A percentile compares a stretch with the other conserved stretches of the same genome.
phyloP scores from a whole-genome alignment of 2,113 vertebrate species.

The Coturnix japonica region DNA sequence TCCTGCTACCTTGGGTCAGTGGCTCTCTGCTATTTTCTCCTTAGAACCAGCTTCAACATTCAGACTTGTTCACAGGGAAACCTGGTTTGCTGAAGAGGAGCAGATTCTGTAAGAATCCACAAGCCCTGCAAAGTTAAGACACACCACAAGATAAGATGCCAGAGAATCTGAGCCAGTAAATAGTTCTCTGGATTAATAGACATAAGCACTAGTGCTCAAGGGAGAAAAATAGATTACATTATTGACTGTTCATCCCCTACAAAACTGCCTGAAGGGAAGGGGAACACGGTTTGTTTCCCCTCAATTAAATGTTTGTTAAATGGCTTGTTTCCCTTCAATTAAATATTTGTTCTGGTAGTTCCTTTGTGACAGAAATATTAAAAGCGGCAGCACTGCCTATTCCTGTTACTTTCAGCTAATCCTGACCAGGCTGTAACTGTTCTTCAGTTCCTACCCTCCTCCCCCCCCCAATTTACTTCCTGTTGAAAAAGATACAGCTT shows the following conservation, averaged over 20 bases:
- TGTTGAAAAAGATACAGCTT: constrained; percentile 18
- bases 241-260: constrained; percentile 35
- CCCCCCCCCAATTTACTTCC: neutral
- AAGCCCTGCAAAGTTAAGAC: neutral
- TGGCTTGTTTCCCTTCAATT: constrained; percentile 48
- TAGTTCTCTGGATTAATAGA: constrained; percentile 51
- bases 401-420: constrained; percentile 43
- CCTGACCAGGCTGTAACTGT: constrained; percentile 26
- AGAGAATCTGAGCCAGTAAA: constrained; percentile 35
- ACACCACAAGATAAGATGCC: constrained; percentile 1
- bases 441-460: neutral
- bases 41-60: neutral
- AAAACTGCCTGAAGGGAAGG: constrained; percentile 23
- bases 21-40: neutral
- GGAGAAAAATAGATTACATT: constrained; percentile 15
- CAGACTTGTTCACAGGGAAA: neutral
- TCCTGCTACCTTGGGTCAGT: neutral
- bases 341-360: constrained; percentile 59
- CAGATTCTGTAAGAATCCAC: neutral
- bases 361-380: constrained; percentile 35
- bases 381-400: constrained; percentile 2
- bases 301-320: constrained; percentile 63
- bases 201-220: neutral
- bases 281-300: constrained; percentile 27
- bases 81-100: neutral